phyloP scores from a whole-genome alignment of 2,888 invertebrate genomes.

The Tetropium fuscum region DNA sequence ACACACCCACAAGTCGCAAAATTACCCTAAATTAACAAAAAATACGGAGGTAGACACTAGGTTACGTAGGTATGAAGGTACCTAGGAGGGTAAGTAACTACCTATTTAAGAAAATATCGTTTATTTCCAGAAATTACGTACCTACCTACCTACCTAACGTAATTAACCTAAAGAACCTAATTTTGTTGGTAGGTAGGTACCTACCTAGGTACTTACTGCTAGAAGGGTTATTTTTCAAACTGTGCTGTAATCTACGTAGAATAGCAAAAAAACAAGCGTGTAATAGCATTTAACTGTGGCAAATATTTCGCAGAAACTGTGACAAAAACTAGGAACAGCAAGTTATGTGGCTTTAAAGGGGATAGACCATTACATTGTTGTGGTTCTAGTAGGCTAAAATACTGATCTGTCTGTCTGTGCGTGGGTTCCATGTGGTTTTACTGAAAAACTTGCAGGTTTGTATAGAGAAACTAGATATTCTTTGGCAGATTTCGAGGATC shows the following conservation, averaged over 20 bases:
- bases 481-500: no score
- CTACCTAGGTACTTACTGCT: slow-evolving; percentile 1
- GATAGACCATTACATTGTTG: slow-evolving; percentile 2
- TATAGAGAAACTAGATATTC: background rate
- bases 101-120: no score
- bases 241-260: no score
- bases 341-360: slow-evolving; percentile 18
- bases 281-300: background rate
- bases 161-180: no score
- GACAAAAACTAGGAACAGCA: background rate
- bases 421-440: background rate
- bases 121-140: no score
- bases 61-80: no score
- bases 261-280: background rate
- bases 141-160: no score
- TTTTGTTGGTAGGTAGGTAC: background rate
- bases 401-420: background rate
- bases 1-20: no score
- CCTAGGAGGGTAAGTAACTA: no score
- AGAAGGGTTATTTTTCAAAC: no score
- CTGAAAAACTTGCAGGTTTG: background rate
- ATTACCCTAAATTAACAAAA: no score
- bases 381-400: background rate
- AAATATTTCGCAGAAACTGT: slow-evolving; percentile 11
- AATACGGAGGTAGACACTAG: no score